Percentiles rank a stretch among this genome's conserved stretches.
Evolutionary conservation across 2,797 vertebrate genomes (phyloP).

Genomic region (Eulemur coronatus): DNA sequence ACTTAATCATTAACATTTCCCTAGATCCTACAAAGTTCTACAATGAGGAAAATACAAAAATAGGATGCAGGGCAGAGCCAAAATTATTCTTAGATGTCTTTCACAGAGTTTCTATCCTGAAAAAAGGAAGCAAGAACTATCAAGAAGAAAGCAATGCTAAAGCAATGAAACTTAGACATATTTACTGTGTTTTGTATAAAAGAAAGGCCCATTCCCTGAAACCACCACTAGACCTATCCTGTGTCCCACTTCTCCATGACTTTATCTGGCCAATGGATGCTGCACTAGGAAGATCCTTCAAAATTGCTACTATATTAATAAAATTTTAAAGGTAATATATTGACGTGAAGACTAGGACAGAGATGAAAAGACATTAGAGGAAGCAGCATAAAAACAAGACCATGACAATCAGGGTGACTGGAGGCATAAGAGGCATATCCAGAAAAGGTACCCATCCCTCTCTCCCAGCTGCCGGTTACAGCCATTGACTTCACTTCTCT

Average conservation of each 20-base stretch:
- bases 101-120: not conserved
- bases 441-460: accelerated
- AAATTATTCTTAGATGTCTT: not conserved
- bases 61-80: not conserved
- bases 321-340: not conserved
- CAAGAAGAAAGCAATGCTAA: not conserved
- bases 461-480: not conserved
- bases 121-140: not conserved
- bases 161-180: not conserved
- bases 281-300: not conserved
- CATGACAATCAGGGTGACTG: not conserved
- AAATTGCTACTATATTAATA: not conserved
- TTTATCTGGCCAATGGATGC: not conserved
- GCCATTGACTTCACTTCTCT: not conserved
- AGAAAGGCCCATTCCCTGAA: not conserved
- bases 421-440: not conserved
- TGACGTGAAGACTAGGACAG: not conserved
- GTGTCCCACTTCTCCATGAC: not conserved
- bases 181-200: not conserved
- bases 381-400: not conserved
- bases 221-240: not conserved
- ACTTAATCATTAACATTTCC: not conserved
- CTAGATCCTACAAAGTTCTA: not conserved
- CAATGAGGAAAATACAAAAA: not conserved
- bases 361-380: not conserved